A percentile compares a stretch with the other conserved stretches of the same genome.
Evolutionary conservation across 2,888 invertebrate species (phyloP).

Genomic region (Fragum sueziense): DNA sequence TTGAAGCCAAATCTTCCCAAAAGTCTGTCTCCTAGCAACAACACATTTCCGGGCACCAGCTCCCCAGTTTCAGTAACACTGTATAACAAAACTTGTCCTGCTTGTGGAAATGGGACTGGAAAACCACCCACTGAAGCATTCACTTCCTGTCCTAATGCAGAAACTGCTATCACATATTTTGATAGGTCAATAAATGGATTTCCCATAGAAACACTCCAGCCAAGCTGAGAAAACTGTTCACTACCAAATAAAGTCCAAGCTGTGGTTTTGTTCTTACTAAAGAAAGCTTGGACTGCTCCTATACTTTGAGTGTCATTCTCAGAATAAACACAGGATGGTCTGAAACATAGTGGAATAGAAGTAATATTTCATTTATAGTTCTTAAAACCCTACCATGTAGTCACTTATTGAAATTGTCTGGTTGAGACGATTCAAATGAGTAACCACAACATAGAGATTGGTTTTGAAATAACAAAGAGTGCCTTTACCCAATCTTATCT

Average conservation of each 20-base stretch:
- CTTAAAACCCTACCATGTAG: too few relatives aligned
- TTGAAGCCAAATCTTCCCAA: conserved; percentile 69
- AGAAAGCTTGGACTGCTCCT: conserved; percentile 27
- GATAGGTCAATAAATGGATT: conserved; percentile 59
- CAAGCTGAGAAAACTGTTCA: conserved; percentile 57
- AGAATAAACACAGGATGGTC: conserved; percentile 63
- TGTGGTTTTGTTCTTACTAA: conserved; percentile 5
- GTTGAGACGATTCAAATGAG: too few relatives aligned
- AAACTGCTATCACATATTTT: conserved; percentile 63
- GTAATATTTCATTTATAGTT: too few relatives aligned
- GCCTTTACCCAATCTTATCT: too few relatives aligned
- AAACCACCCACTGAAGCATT: conserved; percentile 54
- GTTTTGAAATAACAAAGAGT: too few relatives aligned
- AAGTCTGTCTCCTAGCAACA: conserved; percentile 66
- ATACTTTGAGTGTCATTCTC: conserved; percentile 61
- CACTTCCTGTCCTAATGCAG: conserved; percentile 61
- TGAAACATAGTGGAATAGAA: too few relatives aligned
- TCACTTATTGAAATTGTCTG: too few relatives aligned
- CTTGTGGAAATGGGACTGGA: conserved; percentile 55
- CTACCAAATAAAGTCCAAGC: conserved; percentile 46
- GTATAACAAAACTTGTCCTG: conserved; percentile 66
- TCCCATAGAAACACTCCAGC: conserved; percentile 66
- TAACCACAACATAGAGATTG: too few relatives aligned
- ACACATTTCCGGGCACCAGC: background rate
- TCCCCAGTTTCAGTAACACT: conserved; percentile 47